Evolutionary conservation across 2,113 vertebrate species (phyloP), one percentile per base, ranked within the genome.

Genomic region (Cygnus buccinator): DNA sequence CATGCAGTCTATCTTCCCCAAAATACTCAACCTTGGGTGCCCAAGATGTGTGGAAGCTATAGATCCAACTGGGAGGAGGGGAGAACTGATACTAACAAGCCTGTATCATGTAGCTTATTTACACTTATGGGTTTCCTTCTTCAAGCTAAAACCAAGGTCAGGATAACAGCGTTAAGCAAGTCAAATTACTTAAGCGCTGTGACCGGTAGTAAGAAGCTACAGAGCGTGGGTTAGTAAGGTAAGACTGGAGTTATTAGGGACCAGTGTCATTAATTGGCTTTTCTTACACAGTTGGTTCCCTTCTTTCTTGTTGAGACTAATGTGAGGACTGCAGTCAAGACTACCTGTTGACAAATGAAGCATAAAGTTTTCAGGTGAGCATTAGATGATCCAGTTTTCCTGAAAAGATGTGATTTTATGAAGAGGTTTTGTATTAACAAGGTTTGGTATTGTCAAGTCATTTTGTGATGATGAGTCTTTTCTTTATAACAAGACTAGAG

Each of bases 81-180:
- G 8, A 23, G 35, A 57, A 37, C 21, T 15, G 21, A 1, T 43
- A 16, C n/a, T 62, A 54, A 28, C 23, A 43, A 67, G 15, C 26
- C 33, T 61, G 3, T 62, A 25, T 43, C 0, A 0, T 23, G 31
- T 61, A 8, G 4, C 50, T 63, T 63, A 28, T 18, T 62, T 55
- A 67, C 46, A 43, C 12, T 2, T 23, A 11, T 4, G 33, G 20
- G 5, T 73, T 88, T 67, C 18, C 14, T 84, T 17, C 41, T 70
- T 16, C 33, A 61, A 39, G 18, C 33, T 54, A 59, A 66, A 66
- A 33, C 17, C 37, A 37, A 66, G 22, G 9, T 73, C n/a, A n/a
- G 44, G 5, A 19, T 54, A 84, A 35, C 4, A 41, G 13, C 54
- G 25, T 55, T 18, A 75, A 75, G 20, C 29, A 68, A 79, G 89